Conservation (phyloP, 2,888 invertebrate genomes). For the Alloscopus bannaensis region DNA sequence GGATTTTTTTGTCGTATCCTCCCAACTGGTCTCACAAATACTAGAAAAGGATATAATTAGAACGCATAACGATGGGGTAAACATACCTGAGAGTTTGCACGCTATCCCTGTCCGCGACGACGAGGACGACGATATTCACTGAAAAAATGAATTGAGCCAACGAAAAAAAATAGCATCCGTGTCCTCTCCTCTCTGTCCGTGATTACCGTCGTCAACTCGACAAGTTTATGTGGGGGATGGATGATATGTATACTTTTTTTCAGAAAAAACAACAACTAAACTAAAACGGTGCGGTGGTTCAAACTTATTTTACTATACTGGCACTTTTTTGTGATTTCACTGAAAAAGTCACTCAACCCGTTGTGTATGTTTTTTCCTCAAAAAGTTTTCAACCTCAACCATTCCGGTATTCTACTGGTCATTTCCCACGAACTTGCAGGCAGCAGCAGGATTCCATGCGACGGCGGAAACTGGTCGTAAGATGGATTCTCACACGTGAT, state of each 20-base stretch:
- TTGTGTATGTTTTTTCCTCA: constrained; percentile 26
- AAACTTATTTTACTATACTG: constrained; percentile 24
- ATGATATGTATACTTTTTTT: no score
- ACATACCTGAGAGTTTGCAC: constrained; percentile 49
- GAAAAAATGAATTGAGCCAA: no score
- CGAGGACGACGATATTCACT: constrained; percentile 2
- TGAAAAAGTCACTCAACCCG: constrained; percentile 56
- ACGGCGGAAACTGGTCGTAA: constrained; percentile 51
- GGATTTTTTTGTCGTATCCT: background rate
- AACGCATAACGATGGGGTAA: constrained; percentile 17
- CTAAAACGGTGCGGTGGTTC: no score
- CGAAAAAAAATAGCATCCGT: no score
- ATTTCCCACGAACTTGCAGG: constrained; percentile 58
- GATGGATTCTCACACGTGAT: constrained; percentile 40
- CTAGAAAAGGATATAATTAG: constrained; percentile 30
- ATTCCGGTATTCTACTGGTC: constrained; percentile 60
- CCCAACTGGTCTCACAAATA: constrained; percentile 13
- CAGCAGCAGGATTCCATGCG: constrained; percentile 49
- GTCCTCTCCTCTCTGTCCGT: no score
- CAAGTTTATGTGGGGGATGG: no score
- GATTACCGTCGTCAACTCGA: no score
- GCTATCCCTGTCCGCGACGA: constrained; percentile 31
- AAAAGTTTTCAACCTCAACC: constrained; percentile 38
- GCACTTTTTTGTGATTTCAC: constrained; percentile 39
- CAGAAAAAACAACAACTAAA: no score